Base-by-base conservation (phyloP, 2,797 vertebrate genomes). In the Sphenodon punctatus region DNA sequence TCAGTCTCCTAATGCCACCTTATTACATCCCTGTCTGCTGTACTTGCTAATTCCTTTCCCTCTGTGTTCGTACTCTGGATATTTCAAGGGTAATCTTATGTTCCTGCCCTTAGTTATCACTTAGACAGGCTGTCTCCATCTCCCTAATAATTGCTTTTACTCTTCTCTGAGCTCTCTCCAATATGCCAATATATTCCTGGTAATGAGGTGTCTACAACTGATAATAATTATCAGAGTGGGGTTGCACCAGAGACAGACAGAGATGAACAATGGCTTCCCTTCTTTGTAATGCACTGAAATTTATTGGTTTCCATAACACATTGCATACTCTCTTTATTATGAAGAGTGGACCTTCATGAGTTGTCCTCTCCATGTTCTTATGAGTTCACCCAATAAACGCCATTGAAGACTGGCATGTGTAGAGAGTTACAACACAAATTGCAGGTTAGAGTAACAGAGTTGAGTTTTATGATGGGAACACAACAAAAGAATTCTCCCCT, bases 61-160 rank as follows among this genome's bases (percentile, higher is more conserved):
- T 61, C 25, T 58, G 49, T 45, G 51, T 32, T 22, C 51, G 60
- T 66, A 53, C 36, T 76, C 76, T 76, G 59, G 53, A 70, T 71
- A 65, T 76, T 27, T 82, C 80, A 82, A 67, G 70, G 82, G 60
- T 80, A 15, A 39, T 72, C 55, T 72, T 45, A 70, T 71, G 67
- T 51, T 39, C 66, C 45, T 67, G 32, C 45, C 32, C 34, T 58
- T 36, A 22, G 20, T 82, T 70, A 82, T 76, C 72, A 71, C 30
- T 71, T 42, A 80, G 43, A 82, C 38, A 76, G 67, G 46, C 86
- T 80, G 81, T 82, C 85, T 81, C 59, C 7, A 56, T 12, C 1
- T 2, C 32, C 67, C 69, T 71, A 20, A 67, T 85, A 88, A 84
- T 86, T 82, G 77, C 75, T 86, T 46, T 81, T 77, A 75, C 73